Conservation (phyloP, 1,140 invertebrate species). For the Globodera ellingtonae region DNA sequence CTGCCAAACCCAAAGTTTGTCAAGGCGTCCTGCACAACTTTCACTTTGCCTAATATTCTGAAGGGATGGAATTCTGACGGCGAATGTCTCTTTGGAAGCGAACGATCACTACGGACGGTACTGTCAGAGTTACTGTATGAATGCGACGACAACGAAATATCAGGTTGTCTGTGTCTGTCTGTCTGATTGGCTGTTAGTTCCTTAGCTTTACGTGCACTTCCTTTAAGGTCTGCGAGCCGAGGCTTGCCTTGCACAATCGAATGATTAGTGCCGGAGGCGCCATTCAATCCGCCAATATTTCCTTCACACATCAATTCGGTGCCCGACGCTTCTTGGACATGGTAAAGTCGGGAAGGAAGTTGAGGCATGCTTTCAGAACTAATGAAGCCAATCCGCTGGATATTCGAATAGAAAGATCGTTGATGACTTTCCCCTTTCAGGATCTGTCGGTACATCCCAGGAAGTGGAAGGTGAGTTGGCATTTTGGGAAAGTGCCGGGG, state of each 20-base stretch:
- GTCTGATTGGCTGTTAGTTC: neutral
- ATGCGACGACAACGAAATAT: slow-evolving; percentile 56
- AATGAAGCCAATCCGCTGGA: too few relatives aligned
- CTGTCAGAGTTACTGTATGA: slow-evolving; percentile 63
- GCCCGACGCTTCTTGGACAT: slow-evolving; percentile 61
- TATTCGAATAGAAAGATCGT: neutral
- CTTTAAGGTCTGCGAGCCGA: slow-evolving; percentile 58
- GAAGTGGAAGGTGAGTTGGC: slow-evolving; percentile 35
- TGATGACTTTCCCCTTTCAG: neutral
- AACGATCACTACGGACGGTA: slow-evolving; percentile 62
- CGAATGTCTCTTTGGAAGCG: slow-evolving; percentile 56
- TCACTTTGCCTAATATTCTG: neutral
- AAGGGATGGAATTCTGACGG: slow-evolving; percentile 31
- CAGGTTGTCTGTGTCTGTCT: slow-evolving; percentile 43
- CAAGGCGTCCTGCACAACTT: neutral
- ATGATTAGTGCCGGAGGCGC: slow-evolving; percentile 23
- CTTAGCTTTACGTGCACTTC: slow-evolving; percentile 2
- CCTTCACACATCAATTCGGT: slow-evolving; percentile 57
- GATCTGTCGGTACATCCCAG: slow-evolving; percentile 58
- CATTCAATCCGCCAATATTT: slow-evolving; percentile 54
- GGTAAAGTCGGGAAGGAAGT: neutral
- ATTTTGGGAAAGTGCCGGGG: neutral
- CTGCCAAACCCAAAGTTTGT: slow-evolving; percentile 53
- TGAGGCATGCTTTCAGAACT: neutral
- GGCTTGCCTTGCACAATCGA: slow-evolving; percentile 41